Percentiles rank a stretch among this genome's conserved stretches.
These are phyloP conservation scores for Ophiodon elongatus DNA, from an alignment of 2,113 vertebrate species.

Conservation along the genomic window DNA sequence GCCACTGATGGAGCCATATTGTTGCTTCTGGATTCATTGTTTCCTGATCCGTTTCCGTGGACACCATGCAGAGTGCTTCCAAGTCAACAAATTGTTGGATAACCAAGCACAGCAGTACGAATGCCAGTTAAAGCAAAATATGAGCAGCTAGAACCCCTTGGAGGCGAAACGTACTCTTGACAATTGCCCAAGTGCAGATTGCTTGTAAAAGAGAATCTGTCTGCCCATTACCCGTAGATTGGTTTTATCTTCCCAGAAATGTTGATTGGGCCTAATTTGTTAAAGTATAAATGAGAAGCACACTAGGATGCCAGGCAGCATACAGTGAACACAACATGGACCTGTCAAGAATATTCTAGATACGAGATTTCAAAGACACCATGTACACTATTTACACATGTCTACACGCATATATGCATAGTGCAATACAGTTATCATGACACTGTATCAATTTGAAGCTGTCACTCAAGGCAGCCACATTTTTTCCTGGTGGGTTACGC, in stretches of 20 bases:
- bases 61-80: background rate
- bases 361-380: background rate
- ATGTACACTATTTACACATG: background rate
- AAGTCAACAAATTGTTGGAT: background rate
- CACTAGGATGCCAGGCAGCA: background rate
- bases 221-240: background rate
- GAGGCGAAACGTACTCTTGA: background rate
- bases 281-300: background rate
- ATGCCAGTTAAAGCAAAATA: background rate
- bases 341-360: background rate
- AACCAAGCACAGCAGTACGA: background rate
- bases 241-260: background rate
- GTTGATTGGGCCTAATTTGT: background rate
- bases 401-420: background rate
- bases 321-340: background rate
- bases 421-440: background rate
- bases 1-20: background rate
- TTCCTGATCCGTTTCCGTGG: constrained; percentile 1
- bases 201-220: background rate
- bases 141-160: background rate
- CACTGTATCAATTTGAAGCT: constrained; percentile 7
- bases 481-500: background rate
- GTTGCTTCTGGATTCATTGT: background rate
- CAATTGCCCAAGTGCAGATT: background rate
- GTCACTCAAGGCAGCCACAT: background rate